Evolutionary conservation across 2,888 invertebrate genomes (phyloP).

Genomic region (Melieria picta): DNA sequence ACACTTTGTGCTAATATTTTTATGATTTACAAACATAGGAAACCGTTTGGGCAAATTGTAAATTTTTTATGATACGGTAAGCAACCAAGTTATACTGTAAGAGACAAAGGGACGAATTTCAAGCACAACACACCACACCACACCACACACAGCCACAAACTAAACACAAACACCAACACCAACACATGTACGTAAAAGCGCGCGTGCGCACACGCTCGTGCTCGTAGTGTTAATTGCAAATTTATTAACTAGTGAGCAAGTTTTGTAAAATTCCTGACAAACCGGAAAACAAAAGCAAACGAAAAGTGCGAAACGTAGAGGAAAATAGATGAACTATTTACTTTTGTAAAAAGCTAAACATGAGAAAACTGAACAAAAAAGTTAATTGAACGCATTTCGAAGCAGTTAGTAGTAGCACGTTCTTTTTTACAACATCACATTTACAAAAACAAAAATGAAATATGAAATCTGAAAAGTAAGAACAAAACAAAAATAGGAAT

Average conservation of each 20-base stretch:
- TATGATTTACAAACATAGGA: neutral
- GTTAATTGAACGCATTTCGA: neutral
- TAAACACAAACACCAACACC: too few species aligned
- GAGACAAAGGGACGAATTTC: neutral
- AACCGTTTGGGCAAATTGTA: neutral
- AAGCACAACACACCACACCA: neutral
- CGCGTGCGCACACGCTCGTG: neutral
- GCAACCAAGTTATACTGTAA: neutral
- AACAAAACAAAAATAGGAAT: slow-evolving; percentile 25
- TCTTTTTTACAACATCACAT: slow-evolving; percentile 34
- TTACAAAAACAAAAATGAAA: slow-evolving; percentile 30
- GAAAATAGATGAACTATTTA: slow-evolving; percentile 9
- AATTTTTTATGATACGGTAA: neutral
- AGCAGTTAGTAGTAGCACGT: slow-evolving; percentile 30
- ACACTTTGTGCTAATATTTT: too few species aligned
- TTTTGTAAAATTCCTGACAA: slow-evolving; percentile 4
- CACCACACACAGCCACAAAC: neutral
- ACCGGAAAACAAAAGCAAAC: neutral
- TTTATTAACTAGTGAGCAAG: neutral
- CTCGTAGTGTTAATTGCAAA: too few species aligned
- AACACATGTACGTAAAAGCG: neutral
- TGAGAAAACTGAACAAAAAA: neutral
- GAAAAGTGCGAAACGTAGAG: neutral
- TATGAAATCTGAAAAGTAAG: neutral
- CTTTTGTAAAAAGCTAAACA: slow-evolving; percentile 18